phyloP scores from a whole-genome alignment of 2,888 invertebrate species.

The Macrophya alboannulata region DNA sequence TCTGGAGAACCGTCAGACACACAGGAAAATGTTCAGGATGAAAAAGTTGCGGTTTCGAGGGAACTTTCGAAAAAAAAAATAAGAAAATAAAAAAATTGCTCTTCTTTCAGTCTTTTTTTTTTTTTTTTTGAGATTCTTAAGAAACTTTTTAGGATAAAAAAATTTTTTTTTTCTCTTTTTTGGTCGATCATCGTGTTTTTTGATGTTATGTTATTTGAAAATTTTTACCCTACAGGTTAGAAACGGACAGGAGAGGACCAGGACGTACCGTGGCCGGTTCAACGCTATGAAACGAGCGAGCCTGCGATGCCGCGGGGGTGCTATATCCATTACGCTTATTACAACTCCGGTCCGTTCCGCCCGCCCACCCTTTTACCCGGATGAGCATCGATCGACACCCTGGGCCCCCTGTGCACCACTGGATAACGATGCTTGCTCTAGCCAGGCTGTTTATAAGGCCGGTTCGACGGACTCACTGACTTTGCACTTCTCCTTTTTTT shows the following conservation, averaged over 20 bases:
- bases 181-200: too few species aligned
- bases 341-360: constrained; percentile 76
- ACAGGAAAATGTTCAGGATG: too few species aligned
- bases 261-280: constrained; percentile 56
- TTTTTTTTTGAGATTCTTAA: too few species aligned
- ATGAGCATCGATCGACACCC: constrained; percentile 78
- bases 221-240: too few species aligned
- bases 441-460: background rate
- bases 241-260: background rate
- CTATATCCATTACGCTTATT: constrained; percentile 82
- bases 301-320: constrained; percentile 76
- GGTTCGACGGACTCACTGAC: background rate
- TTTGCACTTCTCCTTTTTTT: background rate
- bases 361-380: constrained; percentile 76
- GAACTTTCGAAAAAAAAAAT: too few species aligned
- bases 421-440: constrained; percentile 18
- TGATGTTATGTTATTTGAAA: too few species aligned
- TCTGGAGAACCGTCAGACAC: too few species aligned
- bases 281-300: constrained; percentile 67
- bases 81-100: too few species aligned
- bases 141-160: too few species aligned
- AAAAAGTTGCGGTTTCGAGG: too few species aligned
- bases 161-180: too few species aligned
- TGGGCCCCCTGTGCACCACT: constrained; percentile 19
- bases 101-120: too few species aligned